A percentile compares a stretch with the other conserved stretches of the same genome.
Conservation (phyloP, 2,797 vertebrate species). For the Crocodylus rhombifer region DNA sequence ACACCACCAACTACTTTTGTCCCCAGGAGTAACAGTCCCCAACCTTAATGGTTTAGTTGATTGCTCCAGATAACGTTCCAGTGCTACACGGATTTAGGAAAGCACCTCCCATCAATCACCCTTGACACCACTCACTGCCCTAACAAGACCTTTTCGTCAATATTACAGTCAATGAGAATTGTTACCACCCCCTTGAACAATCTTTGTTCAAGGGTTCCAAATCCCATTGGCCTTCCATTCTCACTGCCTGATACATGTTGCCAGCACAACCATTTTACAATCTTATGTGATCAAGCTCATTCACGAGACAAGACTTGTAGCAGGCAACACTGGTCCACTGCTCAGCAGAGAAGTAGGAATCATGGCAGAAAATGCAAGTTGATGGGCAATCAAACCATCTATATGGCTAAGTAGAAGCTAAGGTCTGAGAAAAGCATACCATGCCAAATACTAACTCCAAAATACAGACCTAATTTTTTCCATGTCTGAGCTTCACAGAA, state of each 20-base stretch:
- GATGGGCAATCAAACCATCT: not conserved
- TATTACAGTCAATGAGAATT: not conserved
- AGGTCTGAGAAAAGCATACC: not conserved
- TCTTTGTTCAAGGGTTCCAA: not conserved
- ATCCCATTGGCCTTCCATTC: not conserved
- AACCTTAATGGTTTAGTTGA: not conserved
- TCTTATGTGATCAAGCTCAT: not conserved
- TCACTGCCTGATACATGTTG: not conserved
- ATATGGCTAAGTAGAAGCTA: not conserved
- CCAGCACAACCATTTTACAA: not conserved
- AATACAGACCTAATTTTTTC: not conserved
- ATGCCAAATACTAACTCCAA: not conserved
- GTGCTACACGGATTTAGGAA: not conserved
- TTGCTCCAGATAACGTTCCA: not conserved
- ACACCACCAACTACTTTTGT: not conserved
- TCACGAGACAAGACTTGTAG: not conserved
- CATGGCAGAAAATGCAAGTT: not conserved
- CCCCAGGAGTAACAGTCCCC: not conserved
- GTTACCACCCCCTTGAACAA: not conserved
- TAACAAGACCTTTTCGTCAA: not conserved
- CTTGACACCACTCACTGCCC: not conserved
- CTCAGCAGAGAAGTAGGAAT: not conserved
- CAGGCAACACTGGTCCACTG: not conserved
- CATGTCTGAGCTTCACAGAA: not conserved
- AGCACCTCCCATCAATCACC: not conserved